A percentile compares a stretch with the other conserved stretches of the same genome.
These are phyloP conservation scores for Drosophila histrio DNA, from an alignment of 2,888 invertebrate genomes.

Conservation along the genomic window DNA sequence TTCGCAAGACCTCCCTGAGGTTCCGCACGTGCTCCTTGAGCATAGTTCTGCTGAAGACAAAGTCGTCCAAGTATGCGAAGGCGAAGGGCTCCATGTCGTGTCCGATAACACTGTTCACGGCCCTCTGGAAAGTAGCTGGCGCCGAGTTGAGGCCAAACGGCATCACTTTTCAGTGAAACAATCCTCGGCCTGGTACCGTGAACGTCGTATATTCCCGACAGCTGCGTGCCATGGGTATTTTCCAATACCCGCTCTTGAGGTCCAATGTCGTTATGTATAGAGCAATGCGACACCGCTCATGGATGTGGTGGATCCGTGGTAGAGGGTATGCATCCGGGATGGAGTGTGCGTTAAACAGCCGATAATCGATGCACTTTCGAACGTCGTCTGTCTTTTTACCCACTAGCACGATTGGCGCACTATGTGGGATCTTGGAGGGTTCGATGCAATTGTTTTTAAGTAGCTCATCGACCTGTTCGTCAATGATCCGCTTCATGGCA, in stretches of 20 bases:
- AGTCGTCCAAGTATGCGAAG: neutral
- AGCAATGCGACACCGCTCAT: no score
- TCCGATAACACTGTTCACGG: neutral
- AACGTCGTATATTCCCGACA: no score
- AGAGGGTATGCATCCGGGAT: neutral
- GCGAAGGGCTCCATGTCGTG: neutral
- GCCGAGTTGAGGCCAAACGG: neutral
- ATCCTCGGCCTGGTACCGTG: neutral
- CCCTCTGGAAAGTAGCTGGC: neutral
- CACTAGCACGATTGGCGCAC: neutral
- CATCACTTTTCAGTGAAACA: neutral
- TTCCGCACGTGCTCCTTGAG: no score
- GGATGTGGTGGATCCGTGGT: no score
- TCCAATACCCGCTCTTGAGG: no score
- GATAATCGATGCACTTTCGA: no score
- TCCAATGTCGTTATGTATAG: no score
- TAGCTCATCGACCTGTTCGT: neutral
- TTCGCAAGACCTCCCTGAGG: no score
- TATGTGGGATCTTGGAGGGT: no score
- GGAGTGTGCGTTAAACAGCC: neutral
- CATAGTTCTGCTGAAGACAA: neutral
- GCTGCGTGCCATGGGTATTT: no score
- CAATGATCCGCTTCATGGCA: neutral
- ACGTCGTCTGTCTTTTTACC: neutral
- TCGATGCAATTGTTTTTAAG: neutral